Evolutionary conservation across 2,113 vertebrate genomes (phyloP).

Genomic region (Alaudala cheleensis): DNA sequence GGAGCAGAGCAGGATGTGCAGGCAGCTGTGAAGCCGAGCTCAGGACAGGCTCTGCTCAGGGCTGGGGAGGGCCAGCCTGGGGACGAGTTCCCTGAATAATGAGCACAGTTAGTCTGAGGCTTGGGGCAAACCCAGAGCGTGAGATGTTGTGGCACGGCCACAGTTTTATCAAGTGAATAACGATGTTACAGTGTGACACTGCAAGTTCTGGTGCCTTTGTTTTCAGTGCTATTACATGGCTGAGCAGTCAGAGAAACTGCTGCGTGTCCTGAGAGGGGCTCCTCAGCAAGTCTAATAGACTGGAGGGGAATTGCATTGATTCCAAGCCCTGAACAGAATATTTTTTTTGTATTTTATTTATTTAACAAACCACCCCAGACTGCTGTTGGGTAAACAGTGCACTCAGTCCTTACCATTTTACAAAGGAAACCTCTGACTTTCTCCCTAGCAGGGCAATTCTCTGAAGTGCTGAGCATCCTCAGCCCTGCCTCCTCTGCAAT

Average conservation of each 20-base stretch:
- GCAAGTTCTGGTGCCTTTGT: neutral
- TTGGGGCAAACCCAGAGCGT: neutral
- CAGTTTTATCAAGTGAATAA: neutral
- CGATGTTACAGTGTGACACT: neutral
- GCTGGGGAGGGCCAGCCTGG: neutral
- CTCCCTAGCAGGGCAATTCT: neutral
- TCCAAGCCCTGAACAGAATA: neutral
- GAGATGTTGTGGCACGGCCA: neutral
- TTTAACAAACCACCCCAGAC: neutral
- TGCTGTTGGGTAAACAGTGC: neutral
- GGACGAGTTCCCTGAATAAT: neutral
- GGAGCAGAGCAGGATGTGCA: neutral
- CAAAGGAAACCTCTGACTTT: constrained; percentile 3
- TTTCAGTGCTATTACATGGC: constrained; percentile 36
- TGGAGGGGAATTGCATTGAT: neutral
- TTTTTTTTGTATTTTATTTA: neutral
- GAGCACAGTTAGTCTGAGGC: neutral
- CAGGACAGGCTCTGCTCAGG: neutral
- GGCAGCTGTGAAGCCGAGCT: neutral
- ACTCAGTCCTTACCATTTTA: neutral
- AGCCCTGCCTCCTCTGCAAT: neutral
- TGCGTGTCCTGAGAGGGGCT: neutral
- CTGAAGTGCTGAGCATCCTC: neutral
- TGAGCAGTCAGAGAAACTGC: constrained; percentile 40
- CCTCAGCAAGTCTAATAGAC: neutral